phyloP scores from a whole-genome alignment of 1,140 invertebrate genomes.

The Leptinotarsa defecta region DNA sequence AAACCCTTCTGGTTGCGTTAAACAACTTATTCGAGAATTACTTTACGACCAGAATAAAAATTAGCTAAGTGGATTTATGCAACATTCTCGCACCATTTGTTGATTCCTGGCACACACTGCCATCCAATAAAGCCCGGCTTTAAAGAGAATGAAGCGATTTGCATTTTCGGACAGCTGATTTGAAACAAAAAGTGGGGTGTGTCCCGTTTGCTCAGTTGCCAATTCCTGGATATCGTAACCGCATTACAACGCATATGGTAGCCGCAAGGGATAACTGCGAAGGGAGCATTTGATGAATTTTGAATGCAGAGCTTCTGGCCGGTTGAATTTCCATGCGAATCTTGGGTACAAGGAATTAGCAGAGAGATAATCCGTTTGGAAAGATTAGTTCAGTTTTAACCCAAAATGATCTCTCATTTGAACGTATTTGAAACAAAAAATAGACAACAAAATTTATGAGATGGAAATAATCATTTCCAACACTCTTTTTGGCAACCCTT shows the following conservation, averaged over 20 bases:
- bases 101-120: not conserved
- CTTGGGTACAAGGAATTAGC: too few species aligned
- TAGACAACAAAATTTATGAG: too few species aligned
- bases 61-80: conserved; percentile 5
- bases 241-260: not conserved
- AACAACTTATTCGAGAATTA: not conserved
- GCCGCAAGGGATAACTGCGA: not conserved
- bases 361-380: too few species aligned
- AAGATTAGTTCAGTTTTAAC: too few species aligned
- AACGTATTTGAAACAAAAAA: too few species aligned
- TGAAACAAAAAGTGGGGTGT: not conserved
- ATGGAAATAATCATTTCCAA: too few species aligned
- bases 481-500: too few species aligned
- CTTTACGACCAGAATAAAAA: not conserved
- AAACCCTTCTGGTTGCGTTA: not conserved
- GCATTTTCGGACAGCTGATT: not conserved
- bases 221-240: not conserved
- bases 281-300: not conserved
- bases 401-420: too few species aligned
- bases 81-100: conserved; percentile 3
- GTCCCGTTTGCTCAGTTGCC: not conserved
- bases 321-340: too few species aligned
- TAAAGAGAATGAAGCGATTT: not conserved
- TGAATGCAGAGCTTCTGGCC: too few species aligned
- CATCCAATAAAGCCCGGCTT: not conserved